Base-by-base conservation (phyloP, 1,140 invertebrate species). In the Notospermus geniculatus region DNA sequence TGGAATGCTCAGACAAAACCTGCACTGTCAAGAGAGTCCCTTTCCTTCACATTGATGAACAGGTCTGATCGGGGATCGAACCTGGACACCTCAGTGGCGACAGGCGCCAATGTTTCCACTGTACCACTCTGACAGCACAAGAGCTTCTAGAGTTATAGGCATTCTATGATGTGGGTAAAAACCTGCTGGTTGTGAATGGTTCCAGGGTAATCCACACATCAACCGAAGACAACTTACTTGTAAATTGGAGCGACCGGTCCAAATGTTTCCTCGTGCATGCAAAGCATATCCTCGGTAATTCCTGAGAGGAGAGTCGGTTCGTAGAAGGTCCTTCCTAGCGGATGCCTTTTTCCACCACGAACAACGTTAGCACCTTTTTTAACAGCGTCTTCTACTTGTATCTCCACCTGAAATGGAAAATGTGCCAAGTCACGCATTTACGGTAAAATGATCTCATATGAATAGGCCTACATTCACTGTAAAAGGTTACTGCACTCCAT, bases 231-330 rank as follows among this genome's bases (percentile, higher is more conserved):
- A 27, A 68, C 70, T 79, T 79, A 87, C 82, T 89, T 92, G 58
- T 92, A 86, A 68, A 95, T 86, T 7, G 90, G 86, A 59, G 90
- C 91, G 15, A 99, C 88, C 0, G 97, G 97, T 0, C 97, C 97
- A 84, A 99, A 99, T 59, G 98, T 91, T 85, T 99, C 97, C 72
- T 95, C 91, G 7, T 83, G 80, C 69, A 90, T 92, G 59, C 95
- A 88, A 58, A 86, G 77, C 90, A 97, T 97, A 29, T 90, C 82
- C 23, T 84, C 71, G 17, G 85, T 91, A 2, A 98, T 87, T 80
- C 90, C 84, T 1, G 89, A 88, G 2, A 99, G 73, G 19, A 99
- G 75, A 0, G 97, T 99, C 19, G 97, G 95, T 66, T 95, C 87
- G 83, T 89, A 98, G 80, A 94, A 97, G 60, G 91, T 86, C 54